These are phyloP conservation scores for Spinibarbus caldwelli DNA, from an alignment of 2,797 vertebrate species.

Conservation along the genomic window DNA sequence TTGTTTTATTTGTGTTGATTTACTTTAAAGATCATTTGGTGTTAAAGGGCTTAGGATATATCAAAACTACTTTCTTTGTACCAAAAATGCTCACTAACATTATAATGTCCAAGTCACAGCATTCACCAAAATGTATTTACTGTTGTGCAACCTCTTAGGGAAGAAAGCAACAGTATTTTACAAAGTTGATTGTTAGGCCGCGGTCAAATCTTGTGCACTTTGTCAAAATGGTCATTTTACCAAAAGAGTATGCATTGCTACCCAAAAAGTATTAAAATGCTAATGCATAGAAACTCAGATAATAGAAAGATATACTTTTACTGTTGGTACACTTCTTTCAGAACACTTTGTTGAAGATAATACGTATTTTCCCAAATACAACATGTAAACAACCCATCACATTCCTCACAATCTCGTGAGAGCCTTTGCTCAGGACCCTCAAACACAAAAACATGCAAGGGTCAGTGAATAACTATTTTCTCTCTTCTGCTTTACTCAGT, in stretches of 20 bases:
- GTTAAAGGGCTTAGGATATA: conserved; percentile 71
- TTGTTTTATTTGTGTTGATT: conserved; percentile 67
- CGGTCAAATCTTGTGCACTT: conserved; percentile 61
- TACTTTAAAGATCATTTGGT: conserved; percentile 67
- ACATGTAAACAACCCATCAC: conserved; percentile 25
- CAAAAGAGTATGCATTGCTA: conserved; percentile 56
- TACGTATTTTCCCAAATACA: conserved; percentile 2
- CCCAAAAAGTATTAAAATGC: conserved; percentile 59
- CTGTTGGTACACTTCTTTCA: conserved; percentile 52
- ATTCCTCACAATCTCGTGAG: conserved; percentile 46
- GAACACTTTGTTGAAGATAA: conserved; percentile 37
- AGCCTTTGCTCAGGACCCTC: conserved; percentile 56
- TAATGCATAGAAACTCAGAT: conserved; percentile 44
- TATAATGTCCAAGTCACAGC: conserved; percentile 60
- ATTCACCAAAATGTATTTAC: conserved; percentile 69
- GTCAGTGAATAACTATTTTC: conserved; percentile 67
- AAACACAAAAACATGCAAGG: conserved; percentile 55
- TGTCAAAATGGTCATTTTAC: conserved; percentile 61
- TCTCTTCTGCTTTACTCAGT: conserved; percentile 69
- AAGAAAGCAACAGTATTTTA: conserved; percentile 57
- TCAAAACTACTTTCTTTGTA: conserved; percentile 68
- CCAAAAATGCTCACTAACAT: conserved; percentile 73
- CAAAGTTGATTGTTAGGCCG: conserved; percentile 49
- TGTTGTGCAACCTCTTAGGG: conserved; percentile 55
- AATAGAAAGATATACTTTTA: conserved; percentile 44